These are phyloP conservation scores for Arothron firmamentum DNA, from an alignment of 2,113 vertebrate species.

Conservation along the genomic window DNA sequence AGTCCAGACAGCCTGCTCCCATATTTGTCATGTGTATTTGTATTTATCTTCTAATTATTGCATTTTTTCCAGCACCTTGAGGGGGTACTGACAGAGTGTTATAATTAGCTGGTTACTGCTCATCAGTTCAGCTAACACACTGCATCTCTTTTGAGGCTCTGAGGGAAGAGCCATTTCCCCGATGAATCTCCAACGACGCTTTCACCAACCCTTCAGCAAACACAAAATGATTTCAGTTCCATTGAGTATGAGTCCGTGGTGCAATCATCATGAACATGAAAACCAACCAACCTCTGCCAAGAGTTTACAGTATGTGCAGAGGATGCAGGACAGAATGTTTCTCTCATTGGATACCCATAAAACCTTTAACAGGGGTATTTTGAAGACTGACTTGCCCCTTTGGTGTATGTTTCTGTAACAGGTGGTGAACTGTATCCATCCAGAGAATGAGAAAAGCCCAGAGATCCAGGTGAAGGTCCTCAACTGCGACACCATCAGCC, in stretches of 20 bases:
- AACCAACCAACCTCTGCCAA: conserved; percentile 4
- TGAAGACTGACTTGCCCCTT: background rate
- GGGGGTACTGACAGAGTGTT: conserved; percentile 16
- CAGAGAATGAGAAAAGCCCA: conserved; percentile 89
- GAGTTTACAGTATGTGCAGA: background rate
- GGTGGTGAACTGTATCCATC: conserved; percentile 96
- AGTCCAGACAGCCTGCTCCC: background rate
- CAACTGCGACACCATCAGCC: conserved; percentile 97
- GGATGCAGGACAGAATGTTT: background rate
- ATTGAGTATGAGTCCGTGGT: conserved; percentile 16
- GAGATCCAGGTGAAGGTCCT: conserved; percentile 95
- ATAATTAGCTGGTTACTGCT: conserved; percentile 53
- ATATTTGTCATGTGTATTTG: background rate
- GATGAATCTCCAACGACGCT: conserved; percentile 15
- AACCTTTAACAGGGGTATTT: background rate
- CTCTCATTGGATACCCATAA: background rate
- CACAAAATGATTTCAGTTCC: conserved; percentile 20
- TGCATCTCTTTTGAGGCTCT: conserved; percentile 12
- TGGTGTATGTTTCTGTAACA: conserved; percentile 50
- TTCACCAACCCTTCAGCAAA: conserved; percentile 16
- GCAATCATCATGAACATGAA: conserved; percentile 21
- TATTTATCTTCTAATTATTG: conserved; percentile 13
- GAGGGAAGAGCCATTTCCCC: conserved; percentile 27
- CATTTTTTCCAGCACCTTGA: conserved; percentile 30
- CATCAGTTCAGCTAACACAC: conserved; percentile 42